Base-by-base conservation (phyloP, 2,797 vertebrate genomes). In the Pempheris klunzingeri region DNA sequence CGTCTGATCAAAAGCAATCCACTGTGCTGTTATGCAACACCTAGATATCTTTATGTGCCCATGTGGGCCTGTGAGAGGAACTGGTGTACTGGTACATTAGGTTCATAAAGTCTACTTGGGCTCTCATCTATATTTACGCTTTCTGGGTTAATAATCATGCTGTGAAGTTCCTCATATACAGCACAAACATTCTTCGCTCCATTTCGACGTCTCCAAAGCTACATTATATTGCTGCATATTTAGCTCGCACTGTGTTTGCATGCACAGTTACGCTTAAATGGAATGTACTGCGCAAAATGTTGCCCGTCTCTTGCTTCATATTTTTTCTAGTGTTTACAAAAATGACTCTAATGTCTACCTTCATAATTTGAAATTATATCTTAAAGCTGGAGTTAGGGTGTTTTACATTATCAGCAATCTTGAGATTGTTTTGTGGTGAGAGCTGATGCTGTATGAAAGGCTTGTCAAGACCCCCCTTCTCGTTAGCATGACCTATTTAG, bases 401-500 rank as follows among this genome's bases (percentile, higher is more conserved):
- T 81, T 87, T 85, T 71, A 73, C 80, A 71, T 80, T 61, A 85
- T 87, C 84, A 84, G 78, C 82, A 75, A 60, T 80, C 61, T 87
- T 61, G 28, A 62, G 65, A 74, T 71, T 81, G 64, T 82, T 85
- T 74, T 77, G 74, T 82, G 83, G 80, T 80, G 62, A 83, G 61
- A 77, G 30, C 10, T 38, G 82, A 74, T 87, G 70, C 73, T 54
- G 78, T 80, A 24, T 52, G 63, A 87, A 50, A 76, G 64, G 76
- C 71, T 82, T 78, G 69, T 84, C 84, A 90, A 84, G 82, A 61
- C 38, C 63, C 60, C 77, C 59, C 52, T 38, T 70, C 65, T 82
- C 7, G 81, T 87, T 79, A 83, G 36, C 67, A 7, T 92, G 93
- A 87, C 92, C 93, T 88, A 92, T 90, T 94, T 93, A 81, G 74